These are phyloP conservation scores for Eulacestoma nigropectus DNA, from an alignment of 2,113 vertebrate species.

Conservation along the genomic window DNA sequence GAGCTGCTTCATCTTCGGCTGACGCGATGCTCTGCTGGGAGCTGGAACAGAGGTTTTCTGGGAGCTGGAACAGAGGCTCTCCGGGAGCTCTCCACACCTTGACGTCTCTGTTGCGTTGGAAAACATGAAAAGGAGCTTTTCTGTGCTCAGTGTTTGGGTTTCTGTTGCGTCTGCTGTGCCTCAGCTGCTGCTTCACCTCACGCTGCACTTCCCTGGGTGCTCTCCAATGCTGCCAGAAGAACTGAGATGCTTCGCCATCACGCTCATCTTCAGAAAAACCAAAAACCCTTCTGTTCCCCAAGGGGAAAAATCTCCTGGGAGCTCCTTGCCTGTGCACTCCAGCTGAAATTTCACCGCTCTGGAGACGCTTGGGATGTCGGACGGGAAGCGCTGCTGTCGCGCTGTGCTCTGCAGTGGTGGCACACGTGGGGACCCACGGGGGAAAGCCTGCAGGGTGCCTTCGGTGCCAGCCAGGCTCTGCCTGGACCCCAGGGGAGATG, in stretches of 20 bases:
- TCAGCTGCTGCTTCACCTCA: background rate
- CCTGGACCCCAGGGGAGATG: background rate
- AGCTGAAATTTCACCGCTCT: background rate
- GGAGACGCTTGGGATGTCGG: background rate
- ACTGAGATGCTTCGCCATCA: background rate
- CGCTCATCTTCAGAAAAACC: background rate
- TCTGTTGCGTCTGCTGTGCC: background rate
- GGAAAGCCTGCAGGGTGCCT: background rate
- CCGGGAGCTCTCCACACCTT: background rate
- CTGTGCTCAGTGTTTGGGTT: background rate
- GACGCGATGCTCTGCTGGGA: conserved; percentile 5
- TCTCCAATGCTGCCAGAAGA: background rate
- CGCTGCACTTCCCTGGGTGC: background rate
- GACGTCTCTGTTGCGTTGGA: background rate
- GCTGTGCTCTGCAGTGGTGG: background rate
- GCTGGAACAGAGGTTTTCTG: background rate
- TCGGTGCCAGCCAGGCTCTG: background rate
- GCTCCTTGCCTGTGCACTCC: background rate
- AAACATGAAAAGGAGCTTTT: background rate
- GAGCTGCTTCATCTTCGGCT: background rate
- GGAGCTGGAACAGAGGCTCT: background rate
- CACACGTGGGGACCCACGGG: rapidly evolving
- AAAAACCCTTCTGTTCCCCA: background rate
- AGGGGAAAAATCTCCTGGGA: background rate
- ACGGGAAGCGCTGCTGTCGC: rapidly evolving